These are phyloP conservation scores for Gavialis gangeticus DNA, from an alignment of 2,113 vertebrate genomes.

Conservation along the genomic window DNA sequence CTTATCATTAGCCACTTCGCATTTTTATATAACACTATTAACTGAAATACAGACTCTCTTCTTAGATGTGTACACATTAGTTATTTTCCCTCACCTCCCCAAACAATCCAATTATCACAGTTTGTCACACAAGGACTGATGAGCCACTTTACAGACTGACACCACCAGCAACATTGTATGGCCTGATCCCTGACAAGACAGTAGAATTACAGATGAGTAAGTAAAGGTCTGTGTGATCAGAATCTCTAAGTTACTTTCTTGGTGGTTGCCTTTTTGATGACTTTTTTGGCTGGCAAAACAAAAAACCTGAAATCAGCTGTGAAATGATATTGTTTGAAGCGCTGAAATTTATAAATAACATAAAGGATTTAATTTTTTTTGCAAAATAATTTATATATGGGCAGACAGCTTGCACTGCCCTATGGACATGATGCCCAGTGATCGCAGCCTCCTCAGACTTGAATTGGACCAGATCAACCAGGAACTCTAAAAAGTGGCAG, in stretches of 20 bases:
- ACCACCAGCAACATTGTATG: background rate
- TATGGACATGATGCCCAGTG: background rate
- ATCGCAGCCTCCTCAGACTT: background rate
- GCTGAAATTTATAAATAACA: constrained; percentile 17
- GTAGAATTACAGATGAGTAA: fast-evolving
- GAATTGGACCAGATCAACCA: background rate
- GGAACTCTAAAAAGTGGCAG: background rate
- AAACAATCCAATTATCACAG: constrained; percentile 67
- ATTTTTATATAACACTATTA: constrained; percentile 49
- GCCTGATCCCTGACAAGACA: background rate
- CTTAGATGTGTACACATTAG: constrained; percentile 26
- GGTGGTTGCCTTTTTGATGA: background rate
- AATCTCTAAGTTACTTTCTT: constrained; percentile 9
- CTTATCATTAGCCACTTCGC: constrained; percentile 54
- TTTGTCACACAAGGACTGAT: constrained; percentile 29
- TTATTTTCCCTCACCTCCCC: background rate
- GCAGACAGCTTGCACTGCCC: background rate
- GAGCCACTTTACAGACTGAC: constrained; percentile 10
- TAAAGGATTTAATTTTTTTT: background rate
- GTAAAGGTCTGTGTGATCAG: background rate
- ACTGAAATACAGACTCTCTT: constrained; percentile 27
- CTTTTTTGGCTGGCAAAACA: background rate
- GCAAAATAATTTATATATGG: constrained; percentile 1
- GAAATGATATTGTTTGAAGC: constrained; percentile 56
- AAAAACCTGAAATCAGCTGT: background rate